Evolutionary conservation across 2,888 invertebrate species (phyloP), one percentile per base, ranked within the genome.

Genomic region (Platycnemis pennipes): DNA sequence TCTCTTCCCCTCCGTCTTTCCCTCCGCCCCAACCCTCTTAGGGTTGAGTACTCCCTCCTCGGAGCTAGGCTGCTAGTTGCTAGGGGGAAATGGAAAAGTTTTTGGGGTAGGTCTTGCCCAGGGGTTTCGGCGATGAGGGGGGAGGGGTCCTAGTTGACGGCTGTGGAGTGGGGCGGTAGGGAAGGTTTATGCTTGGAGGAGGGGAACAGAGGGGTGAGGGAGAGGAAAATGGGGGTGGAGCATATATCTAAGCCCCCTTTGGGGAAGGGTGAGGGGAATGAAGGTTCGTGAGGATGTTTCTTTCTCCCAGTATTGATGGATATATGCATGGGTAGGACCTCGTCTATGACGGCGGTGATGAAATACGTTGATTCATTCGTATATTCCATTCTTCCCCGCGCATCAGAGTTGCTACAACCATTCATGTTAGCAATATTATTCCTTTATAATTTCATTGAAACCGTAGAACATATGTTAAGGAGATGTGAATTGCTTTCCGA

Each of bases 61-160:
- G 31, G n/a, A 22, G 63, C 63, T 5, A 91, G 56, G 56, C n/a
- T 44, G 63, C 42, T 56, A 56, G 91, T 91, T 91, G 91, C 91
- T 91, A 91, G n/a, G 63, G 63, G 89, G 63, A 91, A 91, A 91
- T 91, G 91, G 91, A 91, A 91, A 91, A 91, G 91, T 56, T 91
- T 91, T 91, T 91, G 91, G 91, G 91, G 91, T 91, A 91, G 91
- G 91, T 91, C 91, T 63, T 63, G 63, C 42, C 56, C 91, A 37
- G 5, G 19, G 37, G 45, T 22, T n/a, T n/a, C n/a, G 44, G 86
- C 13, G 44, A n/a, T 16, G 45, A 19, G 37, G 44, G 86, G 44
- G 86, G 44, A 7, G 87, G 87, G n/a, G 87, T 63, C 26, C 77
- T 77, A 77, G 31, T 31, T 63, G 63, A 63, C 63, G 63, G 63